Percentiles rank a stretch among this genome's conserved stretches.
These are phyloP conservation scores for Thecocarcelia acutangulata DNA, from an alignment of 2,888 invertebrate species.

Conservation along the genomic window DNA sequence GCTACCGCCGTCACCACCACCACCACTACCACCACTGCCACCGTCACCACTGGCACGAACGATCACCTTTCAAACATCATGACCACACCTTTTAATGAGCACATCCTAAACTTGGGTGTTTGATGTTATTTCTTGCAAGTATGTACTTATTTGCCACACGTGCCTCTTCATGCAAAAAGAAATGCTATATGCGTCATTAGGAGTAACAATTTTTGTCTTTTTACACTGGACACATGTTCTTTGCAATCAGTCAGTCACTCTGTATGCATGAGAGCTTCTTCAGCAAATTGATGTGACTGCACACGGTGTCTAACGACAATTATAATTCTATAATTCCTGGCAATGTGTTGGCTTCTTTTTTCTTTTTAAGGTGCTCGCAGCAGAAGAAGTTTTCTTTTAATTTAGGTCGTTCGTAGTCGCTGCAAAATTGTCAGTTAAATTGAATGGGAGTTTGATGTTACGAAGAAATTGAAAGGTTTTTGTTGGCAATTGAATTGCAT, in stretches of 20 bases:
- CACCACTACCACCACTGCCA: no score
- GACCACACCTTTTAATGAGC: constrained; percentile 60
- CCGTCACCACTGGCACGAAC: background rate
- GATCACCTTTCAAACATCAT: constrained; percentile 45
- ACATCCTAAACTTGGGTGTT: constrained; percentile 48
- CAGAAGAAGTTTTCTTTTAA: constrained; percentile 3
- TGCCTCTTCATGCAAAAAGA: constrained; percentile 61
- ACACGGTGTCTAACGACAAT: constrained; percentile 45
- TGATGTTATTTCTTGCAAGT: constrained; percentile 2
- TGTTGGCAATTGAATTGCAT: background rate
- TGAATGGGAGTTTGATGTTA: constrained; percentile 18
- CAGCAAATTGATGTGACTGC: constrained; percentile 21
- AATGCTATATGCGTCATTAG: constrained; percentile 37
- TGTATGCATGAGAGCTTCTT: constrained; percentile 52
- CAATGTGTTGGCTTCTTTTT: constrained; percentile 7
- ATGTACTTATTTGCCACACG: constrained; percentile 55
- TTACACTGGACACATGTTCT: constrained; percentile 34
- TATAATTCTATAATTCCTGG: constrained; percentile 28
- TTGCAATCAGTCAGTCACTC: background rate
- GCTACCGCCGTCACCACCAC: constrained; percentile 28
- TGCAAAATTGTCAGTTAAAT: constrained; percentile 37
- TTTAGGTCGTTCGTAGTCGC: constrained; percentile 19
- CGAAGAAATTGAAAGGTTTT: constrained; percentile 2
- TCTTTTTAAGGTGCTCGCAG: constrained; percentile 10
- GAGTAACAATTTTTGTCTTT: constrained; percentile 26